Base-by-base conservation (phyloP, 2,888 invertebrate species). In the Drosophila mayaguana region DNA sequence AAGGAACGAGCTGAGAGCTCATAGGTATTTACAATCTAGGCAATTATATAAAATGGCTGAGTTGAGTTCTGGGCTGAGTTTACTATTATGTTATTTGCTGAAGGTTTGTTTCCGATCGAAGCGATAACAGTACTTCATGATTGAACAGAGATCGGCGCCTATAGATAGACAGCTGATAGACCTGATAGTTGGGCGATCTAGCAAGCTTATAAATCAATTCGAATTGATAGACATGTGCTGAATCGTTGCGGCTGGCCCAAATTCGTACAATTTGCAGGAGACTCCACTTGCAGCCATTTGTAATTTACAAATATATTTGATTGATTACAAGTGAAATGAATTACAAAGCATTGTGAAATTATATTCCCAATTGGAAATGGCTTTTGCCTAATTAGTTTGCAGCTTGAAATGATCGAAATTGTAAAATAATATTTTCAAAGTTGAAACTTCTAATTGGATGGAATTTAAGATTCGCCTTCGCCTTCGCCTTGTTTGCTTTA, bases 331-430 rank as follows among this genome's bases (percentile, higher is more conserved):
- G 20, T n/a, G 14, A 8, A 51, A 51, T 2, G 51, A 2, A 34
- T 64, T 42, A 3, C 32, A 20, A 9, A 14, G n/a, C 1, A 32
- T 76, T 63, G 63, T 59, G 63, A 75, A 70, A 75, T 75, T 45
- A 38, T 12, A 34, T 53, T 53, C 5, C 14, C 34, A 20, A 50
- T 34, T 34, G 50, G 4, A 32, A 2, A 5, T 3, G 14, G 18
- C 32, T 18, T 18, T 20, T 8, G 14, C 14, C 18, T 12, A 18
- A 50, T n/a, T 32, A 7, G 12, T 8, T 7, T 0, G 0, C 32
- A 14, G 2, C 3, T 7, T 14, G 18, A 8, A 32, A 34, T 14
- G 34, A 50, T 32, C 3, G 18, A 50, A 11, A 2, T 62, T 46
- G 38, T 28, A 14, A 28, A 40, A 14, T 40, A 14, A 18, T n/a